These are phyloP conservation scores for Anser brachyrhynchus DNA, from an alignment of 2,113 vertebrate species.

Conservation along the genomic window DNA sequence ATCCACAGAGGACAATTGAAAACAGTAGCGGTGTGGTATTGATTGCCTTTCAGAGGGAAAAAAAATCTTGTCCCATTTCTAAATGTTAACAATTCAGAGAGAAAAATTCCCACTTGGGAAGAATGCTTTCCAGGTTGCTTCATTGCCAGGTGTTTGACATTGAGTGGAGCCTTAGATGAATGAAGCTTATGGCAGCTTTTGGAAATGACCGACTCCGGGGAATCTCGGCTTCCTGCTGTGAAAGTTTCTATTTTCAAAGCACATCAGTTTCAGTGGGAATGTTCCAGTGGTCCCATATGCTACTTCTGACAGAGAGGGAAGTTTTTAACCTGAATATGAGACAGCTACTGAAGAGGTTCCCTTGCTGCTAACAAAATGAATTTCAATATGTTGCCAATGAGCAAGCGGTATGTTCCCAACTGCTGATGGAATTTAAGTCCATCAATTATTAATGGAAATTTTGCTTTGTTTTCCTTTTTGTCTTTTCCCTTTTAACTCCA, in stretches of 20 bases:
- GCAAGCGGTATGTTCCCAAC: constrained; percentile 54
- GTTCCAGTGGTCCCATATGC: constrained; percentile 81
- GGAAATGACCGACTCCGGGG: constrained; percentile 82
- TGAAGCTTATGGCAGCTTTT: constrained; percentile 83
- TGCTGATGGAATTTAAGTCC: constrained; percentile 67
- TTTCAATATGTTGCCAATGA: constrained; percentile 75
- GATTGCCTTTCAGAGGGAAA: constrained; percentile 74
- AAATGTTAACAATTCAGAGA: constrained; percentile 77
- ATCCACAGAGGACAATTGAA: constrained; percentile 70
- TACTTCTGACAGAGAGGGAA: constrained; percentile 76
- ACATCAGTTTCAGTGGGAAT: constrained; percentile 80
- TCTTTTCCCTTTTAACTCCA: constrained; percentile 49
- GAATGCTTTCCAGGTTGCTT: constrained; percentile 82
- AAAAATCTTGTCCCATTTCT: constrained; percentile 73
- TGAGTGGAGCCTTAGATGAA: constrained; percentile 84
- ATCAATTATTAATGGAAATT: constrained; percentile 75
- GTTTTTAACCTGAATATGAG: constrained; percentile 72
- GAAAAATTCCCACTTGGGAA: constrained; percentile 75
- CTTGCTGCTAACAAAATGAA: constrained; percentile 76
- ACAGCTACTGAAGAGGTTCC: constrained; percentile 74
- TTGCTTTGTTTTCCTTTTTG: constrained; percentile 67
- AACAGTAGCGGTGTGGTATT: constrained; percentile 63
- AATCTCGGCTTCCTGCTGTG: constrained; percentile 85
- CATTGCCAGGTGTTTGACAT: constrained; percentile 89
- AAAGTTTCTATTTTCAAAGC: constrained; percentile 91